A percentile compares a stretch with the other conserved stretches of the same genome.
phyloP scores from a whole-genome alignment of 2,797 vertebrate species.

The Notolabrus celidotus region DNA sequence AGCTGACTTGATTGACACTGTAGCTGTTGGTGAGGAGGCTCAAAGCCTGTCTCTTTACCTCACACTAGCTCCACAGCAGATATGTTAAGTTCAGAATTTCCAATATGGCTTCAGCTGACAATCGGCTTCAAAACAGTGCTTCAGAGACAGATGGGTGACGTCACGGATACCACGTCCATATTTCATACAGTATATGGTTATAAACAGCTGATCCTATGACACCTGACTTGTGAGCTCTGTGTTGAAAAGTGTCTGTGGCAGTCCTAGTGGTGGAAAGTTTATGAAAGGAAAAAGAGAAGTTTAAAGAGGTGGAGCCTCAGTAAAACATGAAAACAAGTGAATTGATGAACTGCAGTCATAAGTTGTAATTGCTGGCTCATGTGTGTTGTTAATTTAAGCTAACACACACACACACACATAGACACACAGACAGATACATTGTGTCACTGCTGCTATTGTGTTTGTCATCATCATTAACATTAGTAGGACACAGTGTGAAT shows the following conservation, averaged over 20 bases:
- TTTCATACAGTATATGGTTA: too few species aligned
- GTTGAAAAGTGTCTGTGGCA: too few species aligned
- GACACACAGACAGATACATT: neutral
- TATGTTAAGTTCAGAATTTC: too few species aligned
- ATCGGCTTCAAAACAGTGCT: too few species aligned
- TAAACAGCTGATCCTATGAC: neutral
- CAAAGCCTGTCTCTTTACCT: too few species aligned
- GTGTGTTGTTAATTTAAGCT: neutral
- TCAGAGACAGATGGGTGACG: too few species aligned
- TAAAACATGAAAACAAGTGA: neutral
- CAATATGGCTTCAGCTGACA: too few species aligned
- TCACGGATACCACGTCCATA: too few species aligned
- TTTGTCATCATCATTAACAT: neutral
- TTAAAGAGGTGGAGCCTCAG: neutral
- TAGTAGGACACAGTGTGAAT: constrained; percentile 14
- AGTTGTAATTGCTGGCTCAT: neutral
- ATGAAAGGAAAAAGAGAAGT: neutral
- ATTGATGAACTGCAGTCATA: neutral
- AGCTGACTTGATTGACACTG: too few species aligned
- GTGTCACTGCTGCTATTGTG: neutral
- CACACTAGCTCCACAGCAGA: too few species aligned
- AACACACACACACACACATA: neutral
- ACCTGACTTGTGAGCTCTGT: neutral
- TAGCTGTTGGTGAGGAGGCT: too few species aligned
- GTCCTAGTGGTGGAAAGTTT: too few species aligned